Conservation (phyloP, 1,140 invertebrate genomes). For the Drosophila littoralis region DNA sequence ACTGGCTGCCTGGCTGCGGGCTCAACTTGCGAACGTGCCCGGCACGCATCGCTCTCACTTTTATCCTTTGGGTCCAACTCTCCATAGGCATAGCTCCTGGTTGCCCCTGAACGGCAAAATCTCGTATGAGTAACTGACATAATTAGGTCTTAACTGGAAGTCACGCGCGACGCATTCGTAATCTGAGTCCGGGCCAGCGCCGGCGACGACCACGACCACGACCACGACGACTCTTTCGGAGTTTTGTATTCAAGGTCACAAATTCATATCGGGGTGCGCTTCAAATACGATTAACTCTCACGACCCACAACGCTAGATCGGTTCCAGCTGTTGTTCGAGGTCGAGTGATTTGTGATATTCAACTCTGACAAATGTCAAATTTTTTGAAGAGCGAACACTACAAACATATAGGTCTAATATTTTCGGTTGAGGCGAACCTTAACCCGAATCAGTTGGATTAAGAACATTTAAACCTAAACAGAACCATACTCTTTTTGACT, state of each 20-base stretch:
- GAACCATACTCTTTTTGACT: too few species aligned
- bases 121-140: slow-evolving; percentile 80
- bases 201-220: neutral
- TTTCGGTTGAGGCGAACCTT: too few species aligned
- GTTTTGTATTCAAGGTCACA: slow-evolving; percentile 64
- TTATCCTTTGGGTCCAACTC: slow-evolving; percentile 17
- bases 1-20: too few species aligned
- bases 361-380: neutral
- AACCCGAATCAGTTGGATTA: too few species aligned
- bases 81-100: slow-evolving; percentile 3
- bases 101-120: slow-evolving; percentile 37
- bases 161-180: slow-evolving; percentile 76
- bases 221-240: slow-evolving; percentile 11
- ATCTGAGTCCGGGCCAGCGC: slow-evolving; percentile 47
- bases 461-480: too few species aligned
- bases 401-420: too few species aligned
- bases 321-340: slow-evolving; percentile 15
- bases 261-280: slow-evolving; percentile 40
- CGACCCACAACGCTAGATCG: slow-evolving; percentile 44
- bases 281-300: slow-evolving; percentile 37
- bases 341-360: too few species aligned
- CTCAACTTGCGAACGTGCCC: slow-evolving; percentile 56
- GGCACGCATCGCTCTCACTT: slow-evolving; percentile 60
- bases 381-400: neutral
- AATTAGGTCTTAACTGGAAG: slow-evolving; percentile 80